Evolutionary conservation across 2,113 vertebrate species (phyloP).

Genomic region (Papio anubis): DNA sequence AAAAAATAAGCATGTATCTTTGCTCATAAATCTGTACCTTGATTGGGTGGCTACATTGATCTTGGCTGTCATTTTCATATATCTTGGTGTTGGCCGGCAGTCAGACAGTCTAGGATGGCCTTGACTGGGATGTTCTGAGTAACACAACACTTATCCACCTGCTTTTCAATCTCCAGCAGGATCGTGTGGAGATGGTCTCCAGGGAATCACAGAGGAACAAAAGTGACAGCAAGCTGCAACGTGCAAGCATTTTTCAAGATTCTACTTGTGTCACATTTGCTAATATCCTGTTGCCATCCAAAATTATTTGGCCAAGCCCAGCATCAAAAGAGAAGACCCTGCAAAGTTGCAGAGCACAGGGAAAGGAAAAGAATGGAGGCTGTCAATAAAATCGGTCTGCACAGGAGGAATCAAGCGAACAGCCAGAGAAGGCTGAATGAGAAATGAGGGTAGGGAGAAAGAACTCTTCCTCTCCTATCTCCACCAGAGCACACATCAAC

Average conservation of each 20-base stretch:
- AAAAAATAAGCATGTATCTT: background rate
- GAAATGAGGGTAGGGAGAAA: fast-evolving
- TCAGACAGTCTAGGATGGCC: background rate
- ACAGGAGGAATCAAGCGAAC: no score
- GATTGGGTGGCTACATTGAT: no score
- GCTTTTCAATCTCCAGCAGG: background rate
- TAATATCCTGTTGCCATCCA: background rate
- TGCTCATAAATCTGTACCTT: background rate
- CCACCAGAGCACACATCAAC: background rate
- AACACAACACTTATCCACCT: fast-evolving
- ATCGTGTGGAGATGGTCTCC: background rate
- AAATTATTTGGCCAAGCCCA: background rate
- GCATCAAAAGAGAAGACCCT: background rate
- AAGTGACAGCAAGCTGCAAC: background rate
- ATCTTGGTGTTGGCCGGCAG: fast-evolving
- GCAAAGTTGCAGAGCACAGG: background rate
- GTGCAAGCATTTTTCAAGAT: background rate
- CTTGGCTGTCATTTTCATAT: background rate
- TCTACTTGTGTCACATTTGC: background rate
- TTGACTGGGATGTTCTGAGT: background rate
- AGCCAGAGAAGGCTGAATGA: background rate
- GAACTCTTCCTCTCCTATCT: background rate
- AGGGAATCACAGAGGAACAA: background rate
- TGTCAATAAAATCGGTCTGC: background rate
- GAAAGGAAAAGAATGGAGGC: background rate